Conservation (phyloP, 2,888 invertebrate genomes). For the Synanthedon vespiformis region DNA sequence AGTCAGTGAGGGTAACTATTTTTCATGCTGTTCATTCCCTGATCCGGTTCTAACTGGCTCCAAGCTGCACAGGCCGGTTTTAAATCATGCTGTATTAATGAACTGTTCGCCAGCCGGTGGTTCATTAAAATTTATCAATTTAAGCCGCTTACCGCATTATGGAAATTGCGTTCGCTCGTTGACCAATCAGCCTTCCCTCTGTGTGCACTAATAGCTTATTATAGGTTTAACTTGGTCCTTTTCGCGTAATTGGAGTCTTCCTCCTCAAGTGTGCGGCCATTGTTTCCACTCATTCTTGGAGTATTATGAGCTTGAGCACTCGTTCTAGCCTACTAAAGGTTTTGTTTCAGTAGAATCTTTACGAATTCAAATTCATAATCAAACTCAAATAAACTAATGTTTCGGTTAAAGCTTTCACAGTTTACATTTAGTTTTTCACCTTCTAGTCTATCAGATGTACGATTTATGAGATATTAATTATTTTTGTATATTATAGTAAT, state of each 20-base stretch:
- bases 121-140: constrained; percentile 9
- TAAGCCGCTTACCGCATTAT: constrained; percentile 10
- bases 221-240: neutral
- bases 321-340: no score
- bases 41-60: neutral
- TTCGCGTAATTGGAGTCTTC: neutral
- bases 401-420: no score
- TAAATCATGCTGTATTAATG: neutral
- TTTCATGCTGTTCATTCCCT: no score
- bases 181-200: neutral
- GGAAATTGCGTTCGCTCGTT: constrained; percentile 6
- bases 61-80: neutral
- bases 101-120: neutral
- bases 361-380: no score
- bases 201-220: neutral
- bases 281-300: neutral
- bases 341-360: no score
- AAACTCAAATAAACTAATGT: no score
- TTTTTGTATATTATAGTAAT: no score
- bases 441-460: no score
- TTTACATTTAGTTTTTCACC: no score
- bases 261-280: neutral
- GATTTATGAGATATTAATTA: no score
- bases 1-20: no score
- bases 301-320: neutral